Base-by-base conservation (phyloP, 2,888 invertebrate species). In the Plagiodera versicolora region DNA sequence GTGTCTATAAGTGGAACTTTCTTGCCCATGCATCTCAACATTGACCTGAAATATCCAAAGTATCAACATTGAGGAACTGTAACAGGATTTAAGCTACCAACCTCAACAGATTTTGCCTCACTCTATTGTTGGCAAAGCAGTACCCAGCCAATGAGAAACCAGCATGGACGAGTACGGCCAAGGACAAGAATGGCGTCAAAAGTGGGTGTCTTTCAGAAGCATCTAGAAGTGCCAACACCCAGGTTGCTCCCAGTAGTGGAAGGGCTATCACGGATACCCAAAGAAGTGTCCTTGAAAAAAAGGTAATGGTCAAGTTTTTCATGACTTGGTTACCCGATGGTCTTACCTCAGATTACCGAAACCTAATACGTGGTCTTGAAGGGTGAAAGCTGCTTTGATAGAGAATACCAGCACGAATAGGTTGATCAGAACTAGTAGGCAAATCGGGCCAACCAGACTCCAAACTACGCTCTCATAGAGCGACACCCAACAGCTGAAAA, bases 391-490 rank as follows among this genome's bases (percentile, higher is more conserved):
- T 0, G 96, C 96, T 65, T 91, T 86, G 2, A 96, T 89, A 30
- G 95, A 94, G 64, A 95, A 86, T 11, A 94, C 87, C 14, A 96
- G 86, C 65, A 92, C 89, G 24, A 89, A 83, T 3, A 96, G 83
- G 74, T 94, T 94, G 4, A 90, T 86, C 24, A 87, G 80, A 0
- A 94, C 91, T 74, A 91, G 87, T 61, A 89, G 85, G 30, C 89
- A 91, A 28, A 95, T 90, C 5, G 98, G 97, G 2, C 94, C 93
- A 68, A 97, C 94, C 72, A 97, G 86, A 83, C 95, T 93, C 97
- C 97, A 98, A 47, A 97, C 91, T 18, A 96, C 93, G 18, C 92
- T 90, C 78, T 96, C 95, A 77, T 95, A 94, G 45, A 95, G 88
- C 8, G 94, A 93, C 64, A 98, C 85, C 97, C 97, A 98, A 80